Evolutionary conservation across 2,888 invertebrate genomes (phyloP), one percentile per base, ranked within the genome.

Genomic region (Alcis repandata): DNA sequence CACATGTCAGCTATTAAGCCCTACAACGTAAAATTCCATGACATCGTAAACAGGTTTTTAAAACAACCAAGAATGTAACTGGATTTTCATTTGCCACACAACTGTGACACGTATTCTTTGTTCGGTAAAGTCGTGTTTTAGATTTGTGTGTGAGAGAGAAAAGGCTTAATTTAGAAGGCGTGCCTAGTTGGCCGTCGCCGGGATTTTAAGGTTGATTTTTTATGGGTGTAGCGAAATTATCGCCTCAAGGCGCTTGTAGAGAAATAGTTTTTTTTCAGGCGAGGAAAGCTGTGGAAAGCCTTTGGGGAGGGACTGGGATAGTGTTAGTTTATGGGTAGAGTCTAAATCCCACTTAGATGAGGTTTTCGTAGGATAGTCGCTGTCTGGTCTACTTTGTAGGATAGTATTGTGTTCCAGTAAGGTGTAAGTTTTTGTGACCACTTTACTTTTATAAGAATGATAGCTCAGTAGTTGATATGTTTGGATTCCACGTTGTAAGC

Each of bases 81-180:
- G 38, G 17, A 33, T 6, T 4, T 38, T n/a, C 27, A 2, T 1
- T 20, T 10, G 49, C 7, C 49, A 53, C 59, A 33, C 1, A 0
- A 79, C 76, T 74, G 64, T 73, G n/a, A 59, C 57, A 70, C 76
- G 68, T 81, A 71, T 20, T 0, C 0, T 0, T 33, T 15, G 2
- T 0, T 0, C 0, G 0, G 20, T 75, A 84, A 27, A 69, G 80
- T 74, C 59, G 9, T 54, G 32, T 77, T 79, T 87, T 2, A 17
- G 27, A 17, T 17, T 69, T 71, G 20, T 11, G 9, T 10, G 64
- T 32, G 46, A 61, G 56, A 75, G 74, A 75, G 77, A 85, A 88
- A 88, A 88, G 86, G 89, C 86, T 91, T 91, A 91, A 91, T 91
- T 91, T 91, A 80, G 85, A 88, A 90, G 88, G 89, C 92, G 92